These are phyloP conservation scores for Drosophila kikkawai DNA, from an alignment of 1,140 invertebrate genomes.

Conservation along the genomic window DNA sequence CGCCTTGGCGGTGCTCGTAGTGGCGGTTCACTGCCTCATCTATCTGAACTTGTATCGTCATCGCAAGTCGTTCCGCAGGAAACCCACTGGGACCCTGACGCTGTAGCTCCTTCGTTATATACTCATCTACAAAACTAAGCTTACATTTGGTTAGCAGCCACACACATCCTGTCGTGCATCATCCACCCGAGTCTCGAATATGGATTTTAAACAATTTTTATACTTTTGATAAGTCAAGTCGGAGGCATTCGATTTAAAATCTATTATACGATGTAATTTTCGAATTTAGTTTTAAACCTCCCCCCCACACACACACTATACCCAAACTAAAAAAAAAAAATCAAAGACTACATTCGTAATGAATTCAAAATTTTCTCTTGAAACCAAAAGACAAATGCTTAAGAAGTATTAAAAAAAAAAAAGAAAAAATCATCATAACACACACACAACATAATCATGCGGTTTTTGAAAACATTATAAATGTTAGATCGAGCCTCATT, in stretches of 20 bases:
- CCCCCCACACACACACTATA: background rate
- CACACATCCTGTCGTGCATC: slow-evolving; percentile 34
- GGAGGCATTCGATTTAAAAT: slow-evolving; percentile 82
- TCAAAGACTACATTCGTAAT: slow-evolving; percentile 76
- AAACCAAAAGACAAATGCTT: slow-evolving; percentile 82
- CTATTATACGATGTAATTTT: slow-evolving; percentile 72
- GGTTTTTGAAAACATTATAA: slow-evolving; percentile 78
- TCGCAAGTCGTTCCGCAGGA: slow-evolving; percentile 84
- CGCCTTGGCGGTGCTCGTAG: slow-evolving; percentile 51
- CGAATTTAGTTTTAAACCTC: slow-evolving; percentile 76
- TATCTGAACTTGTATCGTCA: slow-evolving; percentile 83
- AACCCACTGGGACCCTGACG: slow-evolving; percentile 44
- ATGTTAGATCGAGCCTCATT: slow-evolving; percentile 76
- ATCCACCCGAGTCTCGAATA: slow-evolving; percentile 53
- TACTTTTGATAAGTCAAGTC: slow-evolving; percentile 81
- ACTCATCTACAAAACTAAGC: slow-evolving; percentile 45
- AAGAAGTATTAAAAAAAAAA: slow-evolving; percentile 76
- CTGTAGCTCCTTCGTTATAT: slow-evolving; percentile 50
- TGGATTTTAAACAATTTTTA: slow-evolving; percentile 82
- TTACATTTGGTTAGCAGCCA: slow-evolving; percentile 44
- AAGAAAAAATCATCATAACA: slow-evolving; percentile 28
- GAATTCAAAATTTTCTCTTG: slow-evolving; percentile 77
- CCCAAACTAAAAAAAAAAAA: slow-evolving; percentile 23
- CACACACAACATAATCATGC: slow-evolving; percentile 70
- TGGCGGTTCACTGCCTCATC: slow-evolving; percentile 77